Conservation (phyloP, 2,113 vertebrate genomes). For the Hemiscyllium ocellatum region DNA sequence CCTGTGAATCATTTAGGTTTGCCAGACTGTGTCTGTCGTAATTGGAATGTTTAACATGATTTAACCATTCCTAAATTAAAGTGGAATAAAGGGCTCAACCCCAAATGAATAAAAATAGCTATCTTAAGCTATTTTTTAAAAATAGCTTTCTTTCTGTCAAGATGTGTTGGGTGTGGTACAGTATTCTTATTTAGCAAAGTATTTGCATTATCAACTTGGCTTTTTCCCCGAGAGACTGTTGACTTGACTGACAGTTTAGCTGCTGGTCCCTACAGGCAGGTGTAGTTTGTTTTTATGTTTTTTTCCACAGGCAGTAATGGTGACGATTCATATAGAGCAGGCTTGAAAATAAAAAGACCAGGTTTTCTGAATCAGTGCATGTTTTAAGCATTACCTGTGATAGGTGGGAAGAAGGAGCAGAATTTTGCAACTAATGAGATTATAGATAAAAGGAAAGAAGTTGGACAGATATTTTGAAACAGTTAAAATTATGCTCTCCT, state of each 20-base stretch:
- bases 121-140: not conserved
- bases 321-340: not conserved
- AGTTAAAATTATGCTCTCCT: not conserved
- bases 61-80: not conserved
- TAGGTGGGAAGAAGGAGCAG: not conserved
- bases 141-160: not conserved
- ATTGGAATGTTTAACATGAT: not conserved
- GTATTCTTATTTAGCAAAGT: not conserved
- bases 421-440: not conserved
- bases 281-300: not conserved
- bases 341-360: not conserved
- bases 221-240: not conserved
- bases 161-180: not conserved
- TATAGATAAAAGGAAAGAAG: not conserved
- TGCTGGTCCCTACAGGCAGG: not conserved
- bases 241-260: not conserved
- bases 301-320: not conserved
- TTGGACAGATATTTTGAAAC: not conserved
- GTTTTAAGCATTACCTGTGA: not conserved
- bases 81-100: not conserved
- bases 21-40: not conserved
- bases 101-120: not conserved
- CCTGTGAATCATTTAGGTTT: not conserved
- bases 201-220: slow-evolving; percentile 6
- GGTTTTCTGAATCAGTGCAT: not conserved